Base-by-base conservation (phyloP, 2,113 vertebrate species). In the Myrmecophaga tridactyla region DNA sequence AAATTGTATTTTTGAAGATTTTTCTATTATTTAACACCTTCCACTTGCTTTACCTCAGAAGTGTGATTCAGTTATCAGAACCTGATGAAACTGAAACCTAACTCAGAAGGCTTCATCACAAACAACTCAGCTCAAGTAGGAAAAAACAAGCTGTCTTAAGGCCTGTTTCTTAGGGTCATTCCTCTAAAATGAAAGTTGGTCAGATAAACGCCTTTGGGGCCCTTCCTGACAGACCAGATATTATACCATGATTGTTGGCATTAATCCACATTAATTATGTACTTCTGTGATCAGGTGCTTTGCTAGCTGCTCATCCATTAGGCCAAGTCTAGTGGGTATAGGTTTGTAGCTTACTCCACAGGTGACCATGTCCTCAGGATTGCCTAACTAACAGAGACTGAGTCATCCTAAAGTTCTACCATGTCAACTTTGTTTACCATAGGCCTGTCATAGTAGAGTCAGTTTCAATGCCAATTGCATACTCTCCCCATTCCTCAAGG, bases 1-100 rank as follows among this genome's bases (percentile, higher is more conserved):
- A 86, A 76, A 21, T 81, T 63, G 20, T 84, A 77, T 76, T 96
- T 96, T 84, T 81, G 23, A 92, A 96, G 80, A 84, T 67, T 77
- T 92, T 96, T 89, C 93, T 93, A 58, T 96, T 97, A 93, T 94
- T 96, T 93, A 96, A 96, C 60, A 73, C 75, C 23, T 97, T 89
- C 43, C 51, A 77, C 89, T 95, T 95, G 93, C 94, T 97, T 97
- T 95, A 76, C 69, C 86, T 94, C 83, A 63, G 46, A 97, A 94
- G 60, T 78, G 75, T 93, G 70, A 94, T 84, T 91, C 70, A 67
- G 84, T 92, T 97, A 94, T 92, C 80, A 94, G 63, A 92, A 89
- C 12, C 80, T 36, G 70, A 92, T 72, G 78, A 94, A 95, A 96
- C 0, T 73, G 63, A 97, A 95, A 90, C 81, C 60, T 58, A 65